Evolutionary conservation across 2,113 vertebrate species (phyloP), one percentile per base, ranked within the genome.

Genomic region (Pogonocichla stellata): DNA sequence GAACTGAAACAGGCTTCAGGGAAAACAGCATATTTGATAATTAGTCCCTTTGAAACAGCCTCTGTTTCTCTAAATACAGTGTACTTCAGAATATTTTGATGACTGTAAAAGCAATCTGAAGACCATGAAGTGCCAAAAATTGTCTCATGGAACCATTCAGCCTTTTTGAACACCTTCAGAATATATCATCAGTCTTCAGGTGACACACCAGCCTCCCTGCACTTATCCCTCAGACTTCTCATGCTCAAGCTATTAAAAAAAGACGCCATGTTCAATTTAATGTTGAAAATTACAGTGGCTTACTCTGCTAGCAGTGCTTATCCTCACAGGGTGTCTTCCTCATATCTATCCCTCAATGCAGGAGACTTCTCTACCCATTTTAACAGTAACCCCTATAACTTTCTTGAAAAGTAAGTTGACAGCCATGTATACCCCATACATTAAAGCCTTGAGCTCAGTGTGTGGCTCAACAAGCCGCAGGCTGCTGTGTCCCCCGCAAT

Each of bases 41-140:
- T 97, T 95, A 96, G 75, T 97, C 93, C 96, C 95, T 94, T 93
- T 96, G 96, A 94, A 97, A 96, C 87, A 92, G 42, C 33, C 38
- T 86, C n/a, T 0, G 0, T 73, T 90, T 42, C 58, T 93, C 81
- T 88, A 94, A 94, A 94, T 51, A 62, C 56, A 79, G 38, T 33
- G 72, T 24, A 50, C 23, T 95, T 84, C 69, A 93, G 66, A 92
- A 91, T 89, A 94, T 94, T 89, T 80, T 89, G 88, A 96, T 65
- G 40, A 87, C 53, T 80, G 14, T 42, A 56, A 94, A 87, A 82
- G 33, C 62, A 87, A 85, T 75, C 33, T 69, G 56, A 92, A 92
- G n/a, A 72, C 70, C 38, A 31, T 51, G 57, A 82, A 70, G 15
- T 66, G 54, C 17, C 70, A 82, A 54, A 81, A 85, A 80, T 45